Percentiles rank a stretch among this genome's conserved stretches.
phyloP scores from a whole-genome alignment of 2,797 vertebrate genomes.

The Sebastes cheni region DNA sequence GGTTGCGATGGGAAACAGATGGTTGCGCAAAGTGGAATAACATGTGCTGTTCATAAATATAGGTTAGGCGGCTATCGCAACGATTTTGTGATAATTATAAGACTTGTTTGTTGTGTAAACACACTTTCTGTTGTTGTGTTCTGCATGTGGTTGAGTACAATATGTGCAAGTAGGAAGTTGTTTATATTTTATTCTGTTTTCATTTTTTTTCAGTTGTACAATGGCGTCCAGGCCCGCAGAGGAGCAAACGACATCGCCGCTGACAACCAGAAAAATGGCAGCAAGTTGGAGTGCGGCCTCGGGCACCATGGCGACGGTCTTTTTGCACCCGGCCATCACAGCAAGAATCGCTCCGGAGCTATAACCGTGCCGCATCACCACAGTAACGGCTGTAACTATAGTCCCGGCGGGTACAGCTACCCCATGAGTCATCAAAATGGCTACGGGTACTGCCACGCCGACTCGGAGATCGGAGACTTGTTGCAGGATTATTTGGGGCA shows the following conservation, averaged over 20 bases:
- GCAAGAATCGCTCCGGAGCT: conserved; percentile 40
- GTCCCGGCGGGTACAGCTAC: conserved; percentile 49
- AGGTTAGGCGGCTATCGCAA: conserved; percentile 12
- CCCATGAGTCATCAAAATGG: conserved; percentile 56
- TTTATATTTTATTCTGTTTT: conserved; percentile 9
- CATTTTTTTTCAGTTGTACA: conserved; percentile 88
- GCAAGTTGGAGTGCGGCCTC: conserved; percentile 66
- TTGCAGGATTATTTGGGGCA: conserved; percentile 80
- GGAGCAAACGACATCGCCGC: conserved; percentile 79
- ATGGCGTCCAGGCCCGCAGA: conserved; percentile 93
- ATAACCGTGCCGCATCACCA: conserved; percentile 45
- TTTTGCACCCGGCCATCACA: conserved; percentile 36
- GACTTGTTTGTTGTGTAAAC: conserved; percentile 30
- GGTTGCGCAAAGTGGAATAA: conserved; percentile 21
- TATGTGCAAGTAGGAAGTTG: background rate
- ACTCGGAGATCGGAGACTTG: conserved; percentile 78
- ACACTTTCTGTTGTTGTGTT: background rate
- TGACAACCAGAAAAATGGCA: conserved; percentile 71
- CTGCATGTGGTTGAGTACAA: background rate
- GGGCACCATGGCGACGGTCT: conserved; percentile 46
- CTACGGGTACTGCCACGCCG: conserved; percentile 53
- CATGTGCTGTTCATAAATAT: conserved; percentile 44
- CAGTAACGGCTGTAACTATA: conserved; percentile 53
- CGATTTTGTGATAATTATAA: conserved; percentile 26
- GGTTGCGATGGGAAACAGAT: conserved; percentile 34